Conservation (phyloP, 1,140 invertebrate species). For the Diabrotica virgifera region DNA sequence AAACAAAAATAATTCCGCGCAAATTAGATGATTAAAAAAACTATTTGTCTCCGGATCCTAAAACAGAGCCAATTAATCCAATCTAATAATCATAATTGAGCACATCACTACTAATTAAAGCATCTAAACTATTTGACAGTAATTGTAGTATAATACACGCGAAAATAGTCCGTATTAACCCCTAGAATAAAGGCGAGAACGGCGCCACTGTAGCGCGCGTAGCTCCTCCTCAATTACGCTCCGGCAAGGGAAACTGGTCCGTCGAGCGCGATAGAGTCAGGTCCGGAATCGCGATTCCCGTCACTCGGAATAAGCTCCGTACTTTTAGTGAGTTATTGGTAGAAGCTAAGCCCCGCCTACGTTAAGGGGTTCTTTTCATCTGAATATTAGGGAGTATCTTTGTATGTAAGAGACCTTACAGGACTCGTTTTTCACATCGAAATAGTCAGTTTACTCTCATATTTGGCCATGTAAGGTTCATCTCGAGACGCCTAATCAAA, state of each 20-base stretch:
- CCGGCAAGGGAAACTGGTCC: constrained; percentile 8
- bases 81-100: constrained; percentile 48
- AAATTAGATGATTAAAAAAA: constrained; percentile 38
- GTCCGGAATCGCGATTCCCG: neutral
- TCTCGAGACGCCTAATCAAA: constrained; percentile 8
- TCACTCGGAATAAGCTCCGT: constrained; percentile 25
- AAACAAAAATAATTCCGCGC: constrained; percentile 31
- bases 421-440: constrained; percentile 42
- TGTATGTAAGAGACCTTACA: constrained; percentile 33
- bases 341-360: constrained; percentile 33
- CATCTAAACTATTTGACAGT: constrained; percentile 43
- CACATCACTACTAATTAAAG: constrained; percentile 48
- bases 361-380: constrained; percentile 41
- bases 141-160: constrained; percentile 31
- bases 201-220: constrained; percentile 21
- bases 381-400: constrained; percentile 49
- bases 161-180: constrained; percentile 25
- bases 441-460: constrained; percentile 43
- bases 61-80: constrained; percentile 46
- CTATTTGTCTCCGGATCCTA: constrained; percentile 34
- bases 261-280: constrained; percentile 15
- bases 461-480: constrained; percentile 37
- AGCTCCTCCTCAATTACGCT: constrained; percentile 24
- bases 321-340: constrained; percentile 40
- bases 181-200: constrained; percentile 23